Evolutionary conservation across 2,888 invertebrate genomes (phyloP).

Genomic region (Fabriciana adippe): DNA sequence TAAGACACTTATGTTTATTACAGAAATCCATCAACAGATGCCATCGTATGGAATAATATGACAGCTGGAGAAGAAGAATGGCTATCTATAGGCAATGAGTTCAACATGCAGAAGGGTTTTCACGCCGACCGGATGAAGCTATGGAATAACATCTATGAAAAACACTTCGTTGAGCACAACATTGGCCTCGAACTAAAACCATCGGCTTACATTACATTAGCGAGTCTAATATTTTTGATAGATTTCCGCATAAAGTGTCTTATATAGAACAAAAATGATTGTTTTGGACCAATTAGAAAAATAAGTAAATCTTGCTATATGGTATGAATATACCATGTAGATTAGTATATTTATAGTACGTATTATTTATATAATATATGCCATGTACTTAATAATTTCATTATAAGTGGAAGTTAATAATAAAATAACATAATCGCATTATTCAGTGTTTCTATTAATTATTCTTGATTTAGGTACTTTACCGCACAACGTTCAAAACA

Average conservation of each 20-base stretch:
- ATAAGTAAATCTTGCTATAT: not conserved
- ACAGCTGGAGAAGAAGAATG: constrained; percentile 52
- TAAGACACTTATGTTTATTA: constrained; percentile 28
- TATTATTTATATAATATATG: constrained; percentile 3
- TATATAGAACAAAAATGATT: not conserved
- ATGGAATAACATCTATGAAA: constrained; percentile 63
- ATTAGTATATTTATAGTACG: no score
- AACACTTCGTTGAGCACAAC: constrained; percentile 59
- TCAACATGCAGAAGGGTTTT: constrained; percentile 46
- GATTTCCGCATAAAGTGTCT: constrained; percentile 6
- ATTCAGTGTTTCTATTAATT: no score
- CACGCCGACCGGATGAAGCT: constrained; percentile 55
- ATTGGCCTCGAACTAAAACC: constrained; percentile 30
- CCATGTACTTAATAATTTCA: constrained; percentile 26
- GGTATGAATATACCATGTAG: not conserved
- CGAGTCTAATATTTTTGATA: constrained; percentile 18
- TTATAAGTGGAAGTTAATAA: constrained; percentile 27
- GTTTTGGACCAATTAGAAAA: not conserved
- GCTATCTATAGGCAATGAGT: constrained; percentile 52
- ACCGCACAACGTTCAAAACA: no score
- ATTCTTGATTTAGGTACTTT: no score
- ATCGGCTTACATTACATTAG: constrained; percentile 26
- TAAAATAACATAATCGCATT: not conserved
- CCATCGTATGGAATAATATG: constrained; percentile 52
- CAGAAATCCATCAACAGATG: constrained; percentile 53